Base-by-base conservation (phyloP, 2,113 vertebrate genomes). In the Xiphias gladius region DNA sequence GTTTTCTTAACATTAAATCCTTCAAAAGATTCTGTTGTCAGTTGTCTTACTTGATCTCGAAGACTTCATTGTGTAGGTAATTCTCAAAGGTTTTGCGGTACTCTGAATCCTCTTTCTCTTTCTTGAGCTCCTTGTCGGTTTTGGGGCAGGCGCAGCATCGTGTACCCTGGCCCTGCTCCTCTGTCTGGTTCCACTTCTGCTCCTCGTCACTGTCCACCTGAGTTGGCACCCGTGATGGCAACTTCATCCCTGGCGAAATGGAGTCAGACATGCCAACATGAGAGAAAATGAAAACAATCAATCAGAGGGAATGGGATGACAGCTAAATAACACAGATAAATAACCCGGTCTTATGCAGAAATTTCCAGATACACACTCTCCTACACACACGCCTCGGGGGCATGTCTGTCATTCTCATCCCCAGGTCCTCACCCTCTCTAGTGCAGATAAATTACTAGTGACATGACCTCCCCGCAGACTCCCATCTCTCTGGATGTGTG, bases 1-100 rank as follows among this genome's bases (percentile, higher is more conserved):
- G 17, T 43, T 69, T 57, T 41, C 6, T 41, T 32, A 46, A 28
- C n/a, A 24, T 41, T n/a, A 37, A 41, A 61, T 62, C 55, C 35
- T 63, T 28, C 55, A 50, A 65, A 65, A n/a, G 24, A 28, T 3
- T 13, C 4, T 54, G 55, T n/a, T 43, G 41, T 59, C 61, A 13
- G 35, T 12, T 59, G 43, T 81, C 92, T 92, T 90, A 99, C 98
- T 97, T 99, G 91, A 96, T 95, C 67, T 99, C 96, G 50, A 99
- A 99, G 0, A 99, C 98, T 87, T 97, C 97, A 0, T 99, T 99
- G 95, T 99, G 98, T 35, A 99, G 96, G 70, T 99, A 99, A 78
- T 99, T 97, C 94, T 99, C 98, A 0, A 99, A 99, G 0, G 96
- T 98, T 88, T 99, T 99, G 89, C 97, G 91, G 87, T 99, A 99